Percentiles rank a stretch among this genome's conserved stretches.
These are phyloP conservation scores for Elaphurus davidianus DNA, from an alignment of 2,113 vertebrate species.

Conservation along the genomic window DNA sequence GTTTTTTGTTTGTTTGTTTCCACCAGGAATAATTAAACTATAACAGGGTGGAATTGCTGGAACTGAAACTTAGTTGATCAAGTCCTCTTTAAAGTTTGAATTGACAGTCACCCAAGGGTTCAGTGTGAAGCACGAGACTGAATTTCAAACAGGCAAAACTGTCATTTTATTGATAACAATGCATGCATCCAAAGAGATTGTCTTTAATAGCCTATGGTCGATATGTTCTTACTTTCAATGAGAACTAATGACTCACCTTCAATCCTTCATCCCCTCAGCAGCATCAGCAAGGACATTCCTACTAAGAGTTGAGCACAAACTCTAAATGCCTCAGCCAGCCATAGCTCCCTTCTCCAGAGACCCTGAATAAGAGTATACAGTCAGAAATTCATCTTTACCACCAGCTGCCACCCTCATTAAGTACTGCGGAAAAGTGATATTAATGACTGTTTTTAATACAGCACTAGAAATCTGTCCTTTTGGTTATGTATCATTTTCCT, in stretches of 20 bases:
- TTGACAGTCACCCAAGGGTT: conserved; percentile 27
- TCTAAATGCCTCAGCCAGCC: not conserved
- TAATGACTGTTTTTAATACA: conserved; percentile 33
- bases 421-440: not conserved
- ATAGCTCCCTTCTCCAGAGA: not conserved
- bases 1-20: not conserved
- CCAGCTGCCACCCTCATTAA: conserved; percentile 33
- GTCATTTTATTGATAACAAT: conserved; percentile 53
- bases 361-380: not conserved
- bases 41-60: not conserved
- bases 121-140: conserved; percentile 40
- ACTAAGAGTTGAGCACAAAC: conserved; percentile 16
- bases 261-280: not conserved
- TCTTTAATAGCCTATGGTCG: conserved; percentile 55
- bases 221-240: conserved; percentile 51
- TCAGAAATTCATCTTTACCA: conserved; percentile 33
- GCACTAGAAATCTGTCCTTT: not conserved
- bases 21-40: not conserved
- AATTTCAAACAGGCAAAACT: conserved; percentile 55
- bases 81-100: conserved; percentile 17
- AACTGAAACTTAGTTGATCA: not conserved
- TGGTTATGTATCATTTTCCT: conserved; percentile 20
- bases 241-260: conserved; percentile 42
- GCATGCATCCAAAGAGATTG: conserved; percentile 45
- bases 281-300: conserved; percentile 34